These are phyloP conservation scores for Lithophane semibrunnea DNA, from an alignment of 2,888 invertebrate genomes.

Conservation along the genomic window DNA sequence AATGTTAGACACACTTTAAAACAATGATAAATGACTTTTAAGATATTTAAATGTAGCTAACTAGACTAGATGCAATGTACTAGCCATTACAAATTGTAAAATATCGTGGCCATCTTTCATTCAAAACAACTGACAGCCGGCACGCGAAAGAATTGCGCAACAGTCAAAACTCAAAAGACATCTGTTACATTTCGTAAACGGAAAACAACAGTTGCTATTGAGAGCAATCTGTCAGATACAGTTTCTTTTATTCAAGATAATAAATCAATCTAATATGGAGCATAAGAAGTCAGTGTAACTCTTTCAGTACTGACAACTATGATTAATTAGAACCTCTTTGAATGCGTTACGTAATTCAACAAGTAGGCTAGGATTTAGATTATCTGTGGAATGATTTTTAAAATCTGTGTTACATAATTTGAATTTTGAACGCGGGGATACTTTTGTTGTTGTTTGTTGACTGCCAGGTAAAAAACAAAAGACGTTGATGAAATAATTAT, in stretches of 20 bases:
- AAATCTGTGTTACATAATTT: conserved; percentile 45
- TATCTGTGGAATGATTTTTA: conserved; percentile 41
- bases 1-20: conserved; percentile 5
- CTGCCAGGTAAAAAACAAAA: neutral
- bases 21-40: conserved; percentile 27
- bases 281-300: conserved; percentile 62
- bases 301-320: conserved; percentile 65
- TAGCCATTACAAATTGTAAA: conserved; percentile 33
- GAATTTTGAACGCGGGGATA: conserved; percentile 27
- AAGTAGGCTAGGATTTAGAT: conserved; percentile 59
- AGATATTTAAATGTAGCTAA: conserved; percentile 21
- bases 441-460: neutral
- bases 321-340: conserved; percentile 70
- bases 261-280: conserved; percentile 68
- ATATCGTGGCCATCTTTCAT: conserved; percentile 51
- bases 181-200: conserved; percentile 64
- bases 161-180: conserved; percentile 54
- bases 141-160: conserved; percentile 60
- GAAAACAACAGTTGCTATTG: conserved; percentile 62
- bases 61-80: conserved; percentile 13
- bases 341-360: conserved; percentile 52
- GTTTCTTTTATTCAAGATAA: conserved; percentile 67
- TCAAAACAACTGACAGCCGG: conserved; percentile 46
- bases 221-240: conserved; percentile 61
- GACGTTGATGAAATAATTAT: neutral